phyloP scores from a whole-genome alignment of 2,113 vertebrate genomes.

The Bubo scandiacus region DNA sequence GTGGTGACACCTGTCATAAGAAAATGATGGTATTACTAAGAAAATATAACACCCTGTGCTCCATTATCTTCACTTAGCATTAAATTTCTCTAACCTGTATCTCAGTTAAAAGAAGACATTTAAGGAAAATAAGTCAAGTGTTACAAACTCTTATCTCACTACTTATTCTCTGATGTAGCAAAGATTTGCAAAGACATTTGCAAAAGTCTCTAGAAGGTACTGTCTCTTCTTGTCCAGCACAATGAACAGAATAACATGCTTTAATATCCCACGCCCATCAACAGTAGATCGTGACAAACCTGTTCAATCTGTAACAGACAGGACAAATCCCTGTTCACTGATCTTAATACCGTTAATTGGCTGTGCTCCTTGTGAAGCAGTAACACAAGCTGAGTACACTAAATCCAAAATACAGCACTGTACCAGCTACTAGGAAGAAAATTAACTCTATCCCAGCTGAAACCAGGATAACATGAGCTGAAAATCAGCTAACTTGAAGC shows the following conservation, averaged over 20 bases:
- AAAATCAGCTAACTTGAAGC: background rate
- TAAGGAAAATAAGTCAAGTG: background rate
- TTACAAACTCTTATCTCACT: background rate
- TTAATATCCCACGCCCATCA: background rate
- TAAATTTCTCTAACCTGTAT: background rate
- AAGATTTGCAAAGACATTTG: background rate
- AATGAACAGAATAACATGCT: background rate
- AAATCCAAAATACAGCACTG: too few species aligned
- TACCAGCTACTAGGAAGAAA: too few species aligned
- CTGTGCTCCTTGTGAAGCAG: background rate
- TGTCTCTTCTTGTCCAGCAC: background rate
- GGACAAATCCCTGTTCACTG: background rate
- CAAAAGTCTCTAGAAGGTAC: background rate
- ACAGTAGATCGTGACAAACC: background rate
- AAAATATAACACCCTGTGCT: background rate
- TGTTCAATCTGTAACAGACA: background rate
- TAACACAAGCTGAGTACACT: background rate
- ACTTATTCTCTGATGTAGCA: background rate
- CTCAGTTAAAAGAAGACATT: background rate
- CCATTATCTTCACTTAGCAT: background rate
- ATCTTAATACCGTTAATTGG: background rate
- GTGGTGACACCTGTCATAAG: background rate
- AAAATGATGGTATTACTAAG: background rate
- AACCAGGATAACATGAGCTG: background rate
- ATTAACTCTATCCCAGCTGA: too few species aligned